Evolutionary conservation across 2,888 invertebrate species (phyloP).

Genomic region (Rotaria sp.): DNA sequence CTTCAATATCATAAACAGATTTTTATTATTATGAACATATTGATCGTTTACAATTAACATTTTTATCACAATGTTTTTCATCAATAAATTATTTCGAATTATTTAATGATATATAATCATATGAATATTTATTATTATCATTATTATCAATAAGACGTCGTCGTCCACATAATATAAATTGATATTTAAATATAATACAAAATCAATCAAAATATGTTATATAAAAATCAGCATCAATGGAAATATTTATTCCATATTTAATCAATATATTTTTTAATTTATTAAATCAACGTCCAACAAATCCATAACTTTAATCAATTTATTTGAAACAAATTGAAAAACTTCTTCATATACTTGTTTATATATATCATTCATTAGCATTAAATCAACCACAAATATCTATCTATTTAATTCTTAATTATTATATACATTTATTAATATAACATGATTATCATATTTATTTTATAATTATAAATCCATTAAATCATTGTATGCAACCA

Average conservation of each 20-base stretch:
- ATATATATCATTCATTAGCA: constrained; percentile 20
- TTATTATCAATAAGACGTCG: not conserved
- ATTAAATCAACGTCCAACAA: constrained; percentile 16
- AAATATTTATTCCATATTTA: constrained; percentile 8
- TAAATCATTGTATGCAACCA: constrained; percentile 30
- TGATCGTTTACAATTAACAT: not conserved
- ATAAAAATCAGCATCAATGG: not conserved
- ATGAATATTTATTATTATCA: not conserved
- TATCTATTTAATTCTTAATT: not conserved
- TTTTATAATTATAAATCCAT: constrained; percentile 15
- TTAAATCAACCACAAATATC: not conserved
- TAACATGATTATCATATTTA: constrained; percentile 23
- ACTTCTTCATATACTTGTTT: not conserved
- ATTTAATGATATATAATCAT: not conserved
- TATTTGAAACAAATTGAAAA: constrained; percentile 1
- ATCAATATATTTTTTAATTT: constrained; percentile 9
- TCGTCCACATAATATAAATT: constrained; percentile 10
- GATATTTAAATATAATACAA: not conserved
- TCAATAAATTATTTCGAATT: not conserved
- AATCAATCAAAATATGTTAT: not conserved
- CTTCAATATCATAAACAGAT: not conserved
- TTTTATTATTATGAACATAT: not conserved
- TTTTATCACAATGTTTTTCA: not conserved
- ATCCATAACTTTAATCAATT: constrained; percentile 15
- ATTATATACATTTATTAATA: not conserved